Base-by-base conservation (phyloP, 1,140 invertebrate genomes). In the Piezodorus guildinii region DNA sequence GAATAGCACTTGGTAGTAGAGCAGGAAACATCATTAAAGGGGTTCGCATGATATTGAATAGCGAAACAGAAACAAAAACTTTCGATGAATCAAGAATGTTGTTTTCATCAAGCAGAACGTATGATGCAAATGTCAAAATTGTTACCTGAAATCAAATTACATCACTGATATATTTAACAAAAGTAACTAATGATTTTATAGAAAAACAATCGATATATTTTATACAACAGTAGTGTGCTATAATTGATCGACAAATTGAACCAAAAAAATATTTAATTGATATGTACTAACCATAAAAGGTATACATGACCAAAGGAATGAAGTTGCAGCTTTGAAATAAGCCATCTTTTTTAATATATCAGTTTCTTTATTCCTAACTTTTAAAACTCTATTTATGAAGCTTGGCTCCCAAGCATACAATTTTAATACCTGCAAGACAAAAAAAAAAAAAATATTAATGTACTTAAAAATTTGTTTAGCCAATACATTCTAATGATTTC, bases 361-460 rank as follows among this genome's bases (percentile, higher is more conserved):
- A 68, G 92, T 84, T 77, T 92, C 90, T 72, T 90, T 90, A 62
- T 82, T 79, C 69, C 90, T 79, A 64, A 92, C 91, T 71, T 85
- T 82, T 1, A 39, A 12, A 39, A 39, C 12, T 39, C 3, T 4
- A 39, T 39, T 10, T 10, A 39, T 5, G 34, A 39, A 39, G 34
- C 34, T 39, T 4, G 34, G 9, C 34, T 39, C 34, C 34, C 34
- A 39, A 39, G 34, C 34, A 10, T 39, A 39, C 12, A 39, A 12
- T 10, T 39, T 39, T 39, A 39, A 12, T 39, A 39, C 34, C 34
- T 39, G 12, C 12, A 39, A 39, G 34, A 39, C 6, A 39, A 39
- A n/a, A n/a, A n/a, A n/a, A n/a, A n/a, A n/a, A n/a, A n/a, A n/a
- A n/a, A n/a, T n/a, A n/a, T n/a, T n/a, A n/a, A n/a, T n/a, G n/a